Percentiles rank a stretch among this genome's conserved stretches.
Conservation (phyloP, 2,113 vertebrate species). For the Stegastes partitus region DNA sequence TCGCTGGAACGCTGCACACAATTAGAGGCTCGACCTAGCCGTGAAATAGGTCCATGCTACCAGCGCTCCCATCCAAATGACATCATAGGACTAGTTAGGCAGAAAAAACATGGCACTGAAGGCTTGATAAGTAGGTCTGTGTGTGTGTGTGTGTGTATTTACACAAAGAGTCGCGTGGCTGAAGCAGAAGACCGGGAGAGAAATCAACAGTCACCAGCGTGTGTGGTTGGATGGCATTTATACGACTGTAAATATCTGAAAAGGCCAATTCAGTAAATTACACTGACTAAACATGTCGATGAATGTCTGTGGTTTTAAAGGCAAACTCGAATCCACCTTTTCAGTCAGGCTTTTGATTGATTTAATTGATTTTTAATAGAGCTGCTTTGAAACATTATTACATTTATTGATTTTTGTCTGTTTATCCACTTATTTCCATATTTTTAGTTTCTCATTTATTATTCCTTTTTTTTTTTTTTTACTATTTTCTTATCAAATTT, state of each 20-base stretch:
- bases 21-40: slow-evolving; percentile 57
- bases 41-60: slow-evolving; percentile 47
- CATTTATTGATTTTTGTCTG: too few relatives aligned
- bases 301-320: too few relatives aligned
- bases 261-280: too few relatives aligned
- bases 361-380: too few relatives aligned
- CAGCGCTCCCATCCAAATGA: slow-evolving; percentile 14
- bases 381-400: too few relatives aligned
- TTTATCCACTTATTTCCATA: too few relatives aligned
- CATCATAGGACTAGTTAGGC: slow-evolving; percentile 39
- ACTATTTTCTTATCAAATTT: too few relatives aligned
- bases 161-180: slow-evolving; percentile 7
- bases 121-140: slow-evolving; percentile 3
- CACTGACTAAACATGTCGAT: too few relatives aligned
- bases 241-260: slow-evolving; percentile 27
- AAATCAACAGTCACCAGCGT: slow-evolving; percentile 10
- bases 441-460: too few relatives aligned
- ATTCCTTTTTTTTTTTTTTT: too few relatives aligned
- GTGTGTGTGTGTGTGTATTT: slow-evolving; percentile 27
- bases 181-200: slow-evolving; percentile 13
- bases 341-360: too few relatives aligned
- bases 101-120: slow-evolving; percentile 31
- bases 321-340: too few relatives aligned
- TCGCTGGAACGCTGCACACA: slow-evolving; percentile 69
- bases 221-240: slow-evolving; percentile 11